phyloP scores from a whole-genome alignment of 2,888 invertebrate genomes.

The Masnerella sp. region DNA sequence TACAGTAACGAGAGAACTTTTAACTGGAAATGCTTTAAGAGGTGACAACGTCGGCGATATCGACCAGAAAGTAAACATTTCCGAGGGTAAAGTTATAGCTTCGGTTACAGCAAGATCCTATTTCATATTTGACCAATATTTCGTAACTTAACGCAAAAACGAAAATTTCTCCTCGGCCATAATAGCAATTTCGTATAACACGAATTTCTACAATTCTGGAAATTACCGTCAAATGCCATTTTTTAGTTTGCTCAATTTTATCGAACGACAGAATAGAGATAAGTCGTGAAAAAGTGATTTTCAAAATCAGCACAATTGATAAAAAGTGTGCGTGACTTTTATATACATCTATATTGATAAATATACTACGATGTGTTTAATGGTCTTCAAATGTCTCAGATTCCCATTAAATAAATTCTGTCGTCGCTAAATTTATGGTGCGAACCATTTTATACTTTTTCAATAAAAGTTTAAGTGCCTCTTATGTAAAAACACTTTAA shows the following conservation, averaged over 20 bases:
- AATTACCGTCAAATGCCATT: no score
- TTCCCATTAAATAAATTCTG: slow-evolving; percentile 2
- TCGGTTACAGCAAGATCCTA: slow-evolving; percentile 6
- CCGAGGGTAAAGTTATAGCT: slow-evolving; percentile 13
- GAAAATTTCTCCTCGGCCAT: no score
- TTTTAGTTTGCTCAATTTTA: no score
- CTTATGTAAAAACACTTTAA: no score
- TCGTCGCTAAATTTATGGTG: slow-evolving; percentile 11
- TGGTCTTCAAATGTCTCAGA: slow-evolving; percentile 11
- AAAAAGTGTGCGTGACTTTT: slow-evolving; percentile 16
- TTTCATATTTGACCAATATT: slow-evolving; percentile 3
- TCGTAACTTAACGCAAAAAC: no score
- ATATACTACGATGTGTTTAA: slow-evolving; percentile 9
- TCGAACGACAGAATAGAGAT: no score
- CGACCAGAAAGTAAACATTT: slow-evolving; percentile 13
- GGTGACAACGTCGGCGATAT: slow-evolving; percentile 13
- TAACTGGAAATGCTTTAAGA: slow-evolving; percentile 3
- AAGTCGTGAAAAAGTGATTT: no score
- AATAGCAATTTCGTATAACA: no score
- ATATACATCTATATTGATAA: not conserved
- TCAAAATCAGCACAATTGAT: not conserved
- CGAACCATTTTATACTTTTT: not conserved
- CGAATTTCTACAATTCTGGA: no score
- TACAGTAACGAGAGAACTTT: slow-evolving; percentile 2
- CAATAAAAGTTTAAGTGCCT: no score